Base-by-base conservation (phyloP, 2,888 invertebrate species). In the Drosophila recens region DNA sequence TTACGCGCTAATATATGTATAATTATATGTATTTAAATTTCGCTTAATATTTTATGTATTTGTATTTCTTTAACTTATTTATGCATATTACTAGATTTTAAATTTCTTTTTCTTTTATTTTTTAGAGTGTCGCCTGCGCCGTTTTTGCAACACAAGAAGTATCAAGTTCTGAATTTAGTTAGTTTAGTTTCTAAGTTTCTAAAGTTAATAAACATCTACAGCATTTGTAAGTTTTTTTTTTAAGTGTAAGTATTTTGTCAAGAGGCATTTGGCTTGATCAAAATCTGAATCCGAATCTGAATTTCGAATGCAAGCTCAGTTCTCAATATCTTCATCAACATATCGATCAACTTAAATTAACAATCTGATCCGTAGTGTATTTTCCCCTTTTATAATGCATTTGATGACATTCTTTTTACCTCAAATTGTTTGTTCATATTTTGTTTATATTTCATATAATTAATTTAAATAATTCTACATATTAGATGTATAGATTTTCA, bases 401-500 rank as follows among this genome's bases (percentile, higher is more conserved):
- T 75, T 65, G 17, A 62, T 71, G 75, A 71, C 77, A 70, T 74
- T 59, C 20, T 9, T 27, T 23, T 30, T 56, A 27, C 46, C 45
- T 70, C 58, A 45, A 71, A 54, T 63, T 62, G 49, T 54, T 62
- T 66, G 20, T 59, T 70, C n/a, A 51, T 40, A 53, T 53, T 40
- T 46, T 43, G 38, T 45, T 40, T 74, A 65, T 70, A 68, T 66
- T 68, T 62, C 6, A 59, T 70, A 74, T 64, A 79, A 72, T 68
- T 78, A 75, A 62, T 80, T 85, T 85, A 82, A 81, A 82, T 87
- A 84, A 78, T 78, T 64, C 89, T 88, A 88, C 71, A 78, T 69
- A 74, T 70, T 56, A 72, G 61, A 79, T 78, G 48, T 51, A 74
- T 86, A 80, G 82, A 89, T 89, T 80, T 72, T 62, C 72, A 75